Evolutionary conservation across 2,888 invertebrate species (phyloP).

Genomic region (Plemyria rubiginata): DNA sequence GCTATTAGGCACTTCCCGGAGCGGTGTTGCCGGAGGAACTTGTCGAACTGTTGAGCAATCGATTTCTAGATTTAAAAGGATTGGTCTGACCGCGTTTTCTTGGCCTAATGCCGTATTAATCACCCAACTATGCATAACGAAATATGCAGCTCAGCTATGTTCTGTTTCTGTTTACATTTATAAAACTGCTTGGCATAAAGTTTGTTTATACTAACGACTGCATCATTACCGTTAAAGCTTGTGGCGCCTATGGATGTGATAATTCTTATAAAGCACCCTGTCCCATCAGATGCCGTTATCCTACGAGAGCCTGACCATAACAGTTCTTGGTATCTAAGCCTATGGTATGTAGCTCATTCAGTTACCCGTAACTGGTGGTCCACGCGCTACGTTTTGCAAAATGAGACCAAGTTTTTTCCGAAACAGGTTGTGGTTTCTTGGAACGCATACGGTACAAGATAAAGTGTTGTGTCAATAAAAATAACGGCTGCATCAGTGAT

Average conservation of each 20-base stretch:
- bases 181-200: neutral
- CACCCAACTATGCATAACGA: slow-evolving; percentile 23
- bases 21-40: slow-evolving; percentile 45
- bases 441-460: slow-evolving; percentile 34
- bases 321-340: slow-evolving; percentile 54
- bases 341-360: slow-evolving; percentile 48
- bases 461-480: slow-evolving; percentile 40
- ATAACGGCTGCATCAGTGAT: slow-evolving; percentile 35
- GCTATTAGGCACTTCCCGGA: slow-evolving; percentile 50
- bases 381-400: slow-evolving; percentile 42
- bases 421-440: slow-evolving; percentile 37
- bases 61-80: slow-evolving; percentile 40
- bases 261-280: slow-evolving; percentile 29
- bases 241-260: slow-evolving; percentile 6
- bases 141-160: neutral
- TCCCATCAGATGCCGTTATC: slow-evolving; percentile 56
- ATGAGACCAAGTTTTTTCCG: slow-evolving; percentile 31
- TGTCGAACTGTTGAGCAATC: slow-evolving; percentile 33
- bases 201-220: slow-evolving; percentile 7
- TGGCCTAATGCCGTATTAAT: slow-evolving; percentile 14
- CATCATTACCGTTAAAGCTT: slow-evolving; percentile 15
- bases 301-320: slow-evolving; percentile 51
- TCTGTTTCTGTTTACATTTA: neutral
- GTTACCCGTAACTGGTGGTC: slow-evolving; percentile 46
- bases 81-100: slow-evolving; percentile 39